These are phyloP conservation scores for Taurulus bubalis DNA, from an alignment of 2,113 vertebrate species.

Conservation along the genomic window DNA sequence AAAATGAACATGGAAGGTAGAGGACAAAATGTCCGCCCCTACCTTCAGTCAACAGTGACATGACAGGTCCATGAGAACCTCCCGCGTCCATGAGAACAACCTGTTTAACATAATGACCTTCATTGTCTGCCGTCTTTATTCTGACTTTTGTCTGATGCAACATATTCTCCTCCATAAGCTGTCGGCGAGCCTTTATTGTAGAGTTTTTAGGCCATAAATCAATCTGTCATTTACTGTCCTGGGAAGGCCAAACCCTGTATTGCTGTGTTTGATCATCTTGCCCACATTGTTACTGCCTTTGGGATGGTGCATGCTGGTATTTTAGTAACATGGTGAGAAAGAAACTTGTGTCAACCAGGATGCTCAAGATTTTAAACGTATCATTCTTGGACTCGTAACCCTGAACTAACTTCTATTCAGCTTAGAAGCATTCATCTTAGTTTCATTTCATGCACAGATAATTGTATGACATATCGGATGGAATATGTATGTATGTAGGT, in stretches of 20 bases:
- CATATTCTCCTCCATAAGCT: slow-evolving; percentile 19
- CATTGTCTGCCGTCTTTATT: slow-evolving; percentile 45
- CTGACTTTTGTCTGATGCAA: slow-evolving; percentile 22
- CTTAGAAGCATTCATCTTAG: not conserved
- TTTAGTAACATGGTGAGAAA: not conserved
- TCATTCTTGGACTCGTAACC: not conserved
- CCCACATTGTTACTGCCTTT: slow-evolving; percentile 24
- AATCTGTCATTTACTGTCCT: slow-evolving; percentile 26
- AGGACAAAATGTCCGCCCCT: slow-evolving; percentile 20
- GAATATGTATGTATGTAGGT: not conserved
- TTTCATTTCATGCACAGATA: not conserved
- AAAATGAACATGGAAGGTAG: not conserved
- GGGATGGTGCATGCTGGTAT: not conserved
- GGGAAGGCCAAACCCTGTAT: slow-evolving; percentile 44
- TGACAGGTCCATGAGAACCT: slow-evolving; percentile 34
- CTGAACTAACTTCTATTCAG: not conserved
- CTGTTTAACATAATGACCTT: slow-evolving; percentile 9
- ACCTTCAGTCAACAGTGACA: slow-evolving; percentile 36
- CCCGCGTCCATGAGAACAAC: slow-evolving; percentile 36
- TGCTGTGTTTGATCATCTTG: slow-evolving; percentile 55
- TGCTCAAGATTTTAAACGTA: not conserved
- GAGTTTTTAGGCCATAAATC: slow-evolving; percentile 28
- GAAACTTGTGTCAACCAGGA: not conserved
- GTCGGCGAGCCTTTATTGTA: slow-evolving; percentile 48
- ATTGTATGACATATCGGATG: not conserved